Evolutionary conservation across 2,797 vertebrate genomes (phyloP), one percentile per base, ranked within the genome.

Genomic region (Helostoma temminkii): DNA sequence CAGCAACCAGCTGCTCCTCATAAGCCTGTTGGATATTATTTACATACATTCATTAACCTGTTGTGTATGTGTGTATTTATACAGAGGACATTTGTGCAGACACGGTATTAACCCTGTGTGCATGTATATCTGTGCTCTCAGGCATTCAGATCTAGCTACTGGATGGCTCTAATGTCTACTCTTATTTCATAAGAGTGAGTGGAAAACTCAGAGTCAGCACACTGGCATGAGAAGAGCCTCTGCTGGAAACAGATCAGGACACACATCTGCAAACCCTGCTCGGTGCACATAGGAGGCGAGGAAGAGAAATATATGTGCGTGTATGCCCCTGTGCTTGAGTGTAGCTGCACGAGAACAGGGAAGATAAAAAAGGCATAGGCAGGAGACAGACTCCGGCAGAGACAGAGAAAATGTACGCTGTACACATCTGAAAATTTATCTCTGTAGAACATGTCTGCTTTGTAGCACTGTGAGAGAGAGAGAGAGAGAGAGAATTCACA

Each of bases 141-240:
- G 78, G 75, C 78, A 86, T 85, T 82, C 59, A 82, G 66, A 80
- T 84, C 74, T 84, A 84, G 73, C 82, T 84, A 66, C 73, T 83
- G 81, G 80, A 84, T 78, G 67, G 76, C 66, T 87, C 86, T 85
- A 79, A 85, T 84, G 84, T 91, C 85, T 90, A 45, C 92, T 93
- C 91, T 74, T 71, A 91, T 93, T 92, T 93, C 91, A 93, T 87
- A 88, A 91, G 90, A 81, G 79, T 71, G 88, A 93, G 90, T 90
- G 93, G 93, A 94, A 94, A 93, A 93, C 55, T 92, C 90, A 60
- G 87, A 92, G 89, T 92, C 92, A 93, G 92, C 93, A 93, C 48
- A 57, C 81, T 90, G 86, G 86, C 88, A 83, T 88, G 81, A 82
- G 84, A 80, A 75, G 80, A 89, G 84, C 50, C 83, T 81, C 61